Base-by-base conservation (phyloP, 2,888 invertebrate species). In the Euzetes globulus region DNA sequence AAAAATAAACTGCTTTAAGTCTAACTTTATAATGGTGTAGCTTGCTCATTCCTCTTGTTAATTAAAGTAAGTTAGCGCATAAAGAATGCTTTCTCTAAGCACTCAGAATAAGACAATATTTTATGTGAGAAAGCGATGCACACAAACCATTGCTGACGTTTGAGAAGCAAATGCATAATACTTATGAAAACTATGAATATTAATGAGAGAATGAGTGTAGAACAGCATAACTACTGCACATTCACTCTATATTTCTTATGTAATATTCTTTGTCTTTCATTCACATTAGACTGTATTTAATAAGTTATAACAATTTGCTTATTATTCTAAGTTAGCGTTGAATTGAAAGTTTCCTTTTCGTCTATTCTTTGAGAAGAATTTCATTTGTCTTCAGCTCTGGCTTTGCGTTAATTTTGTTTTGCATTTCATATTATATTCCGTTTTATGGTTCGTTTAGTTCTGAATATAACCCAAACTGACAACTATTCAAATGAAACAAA, bases 381-480 rank as follows among this genome's bases (percentile, higher is more conserved):
- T n/a, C n/a, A 9, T n/a, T 50, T 50, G n/a, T 19, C 19, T 50
- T 50, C 50, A 50, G 41, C 41, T 50, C n/a, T 50, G n/a, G n/a
- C n/a, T 58, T 58, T 58, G 15, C 15, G 58, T 25, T 58, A 58
- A 58, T 41, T 58, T 27, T 58, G 22, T 58, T 25, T 27, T 25
- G 58, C 19, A 27, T 58, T 65, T 33, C 33, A 65, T 37, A 37
- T 65, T n/a, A 65, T 50, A 65, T 65, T 65, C 27, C 33, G 25
- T 65, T 65, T 65, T 65, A 65, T 65, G 63, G 63, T 65, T 65
- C 37, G 63, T 65, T 65, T 37, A 65, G 37, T 37, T 37, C 33
- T 2, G n/a, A 19, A 29, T 65, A 15, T 65, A 37, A 65, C 37
- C 27, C 5, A 65, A 65, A 27, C 11, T 65, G 33, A 65, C 37